phyloP scores from a whole-genome alignment of 1,140 invertebrate genomes.

The Artemia franciscana region DNA sequence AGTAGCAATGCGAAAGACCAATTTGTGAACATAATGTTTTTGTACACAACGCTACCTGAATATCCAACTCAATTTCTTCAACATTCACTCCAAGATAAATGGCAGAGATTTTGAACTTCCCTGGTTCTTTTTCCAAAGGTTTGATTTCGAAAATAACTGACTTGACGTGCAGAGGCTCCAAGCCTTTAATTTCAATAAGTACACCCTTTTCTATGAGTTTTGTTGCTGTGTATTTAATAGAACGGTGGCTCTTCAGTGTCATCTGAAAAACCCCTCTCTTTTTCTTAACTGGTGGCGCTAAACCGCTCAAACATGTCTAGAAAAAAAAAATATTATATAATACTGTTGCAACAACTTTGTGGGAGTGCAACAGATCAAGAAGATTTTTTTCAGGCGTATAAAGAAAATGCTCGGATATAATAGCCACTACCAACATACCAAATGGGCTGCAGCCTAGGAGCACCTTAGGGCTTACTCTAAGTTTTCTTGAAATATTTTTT shows the following conservation, averaged over 20 bases:
- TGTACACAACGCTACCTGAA: conserved; percentile 23
- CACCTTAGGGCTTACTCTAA: too few species aligned
- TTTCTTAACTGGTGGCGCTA: neutral
- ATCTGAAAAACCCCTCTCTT: conserved; percentile 18
- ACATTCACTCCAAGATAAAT: conserved; percentile 57
- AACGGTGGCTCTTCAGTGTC: conserved; percentile 27
- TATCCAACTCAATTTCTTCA: conserved; percentile 47
- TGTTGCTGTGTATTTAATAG: conserved; percentile 42
- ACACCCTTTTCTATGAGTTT: conserved; percentile 49
- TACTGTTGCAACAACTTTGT: too few species aligned
- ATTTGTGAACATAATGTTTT: too few species aligned
- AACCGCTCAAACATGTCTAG: neutral
- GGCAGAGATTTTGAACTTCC: conserved; percentile 40
- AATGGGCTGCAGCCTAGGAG: too few species aligned
- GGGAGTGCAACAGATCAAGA: too few species aligned
- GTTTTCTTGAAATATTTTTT: too few species aligned
- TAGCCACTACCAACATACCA: too few species aligned
- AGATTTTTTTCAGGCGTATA: too few species aligned
- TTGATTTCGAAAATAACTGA: conserved; percentile 53
- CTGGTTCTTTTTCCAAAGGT: conserved; percentile 27
- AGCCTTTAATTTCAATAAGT: conserved; percentile 41
- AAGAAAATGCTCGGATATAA: too few species aligned
- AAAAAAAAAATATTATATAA: too few species aligned
- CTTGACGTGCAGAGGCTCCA: conserved; percentile 39
- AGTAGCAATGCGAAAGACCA: too few species aligned